Evolutionary conservation across 2,113 vertebrate species (phyloP).

Genomic region (Nycticebus coucang): DNA sequence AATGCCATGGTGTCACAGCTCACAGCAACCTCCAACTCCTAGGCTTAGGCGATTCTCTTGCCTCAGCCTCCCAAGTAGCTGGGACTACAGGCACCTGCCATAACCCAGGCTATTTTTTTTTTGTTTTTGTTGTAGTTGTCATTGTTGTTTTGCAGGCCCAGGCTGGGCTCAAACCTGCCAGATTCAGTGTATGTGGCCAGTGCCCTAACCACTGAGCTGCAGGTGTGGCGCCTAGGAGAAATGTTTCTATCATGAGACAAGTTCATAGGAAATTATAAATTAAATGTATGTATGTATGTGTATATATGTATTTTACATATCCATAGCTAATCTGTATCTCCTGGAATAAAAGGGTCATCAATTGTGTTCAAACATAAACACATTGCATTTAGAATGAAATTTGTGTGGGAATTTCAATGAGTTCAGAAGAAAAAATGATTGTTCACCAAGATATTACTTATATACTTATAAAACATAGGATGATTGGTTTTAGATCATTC

Average conservation of each 20-base stretch:
- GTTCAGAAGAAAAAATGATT: not conserved
- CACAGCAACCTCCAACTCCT: too few relatives aligned
- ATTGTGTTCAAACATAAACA: not conserved
- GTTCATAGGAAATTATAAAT: not conserved
- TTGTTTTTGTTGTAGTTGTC: too few relatives aligned
- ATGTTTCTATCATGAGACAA: not conserved
- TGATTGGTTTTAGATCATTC: not conserved
- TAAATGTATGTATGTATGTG: not conserved
- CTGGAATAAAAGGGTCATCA: not conserved
- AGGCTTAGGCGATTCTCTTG: too few relatives aligned
- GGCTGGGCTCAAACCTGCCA: too few relatives aligned
- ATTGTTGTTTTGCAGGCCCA: too few relatives aligned
- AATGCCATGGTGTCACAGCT: too few relatives aligned
- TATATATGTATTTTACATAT: not conserved
- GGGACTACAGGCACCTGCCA: too few relatives aligned
- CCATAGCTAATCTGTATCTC: not conserved
- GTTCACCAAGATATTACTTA: not conserved
- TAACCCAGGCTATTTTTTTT: too few relatives aligned
- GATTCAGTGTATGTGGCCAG: too few relatives aligned
- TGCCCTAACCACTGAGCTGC: too few relatives aligned
- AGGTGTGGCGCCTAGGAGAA: not conserved
- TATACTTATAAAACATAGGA: not conserved
- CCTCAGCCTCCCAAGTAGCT: too few relatives aligned
- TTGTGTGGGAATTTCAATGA: not conserved
- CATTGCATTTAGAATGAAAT: not conserved